Evolutionary conservation across 2,888 invertebrate genomes (phyloP).

Genomic region (Lasioglossum lativentre): DNA sequence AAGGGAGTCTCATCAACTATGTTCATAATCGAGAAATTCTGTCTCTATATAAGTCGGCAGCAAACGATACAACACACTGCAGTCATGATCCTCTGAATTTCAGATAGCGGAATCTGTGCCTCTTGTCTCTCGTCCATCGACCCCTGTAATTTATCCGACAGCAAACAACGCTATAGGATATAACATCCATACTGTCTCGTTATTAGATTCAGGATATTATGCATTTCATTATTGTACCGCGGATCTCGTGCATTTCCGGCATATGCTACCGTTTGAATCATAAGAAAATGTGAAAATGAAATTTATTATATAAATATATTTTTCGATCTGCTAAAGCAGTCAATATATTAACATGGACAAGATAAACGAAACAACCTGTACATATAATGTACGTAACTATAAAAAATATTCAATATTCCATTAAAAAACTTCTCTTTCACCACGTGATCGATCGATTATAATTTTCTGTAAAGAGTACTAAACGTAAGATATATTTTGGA

Average conservation of each 20-base stretch:
- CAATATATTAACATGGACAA: background rate
- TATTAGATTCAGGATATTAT: slow-evolving; percentile 6
- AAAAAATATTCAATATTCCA: too few relatives aligned
- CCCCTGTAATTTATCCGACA: background rate
- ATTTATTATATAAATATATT: too few relatives aligned
- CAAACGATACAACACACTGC: slow-evolving; percentile 27
- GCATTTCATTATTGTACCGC: background rate
- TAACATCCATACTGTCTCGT: background rate
- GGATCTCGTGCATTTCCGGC: background rate
- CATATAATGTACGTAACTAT: too few relatives aligned
- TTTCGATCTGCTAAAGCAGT: background rate
- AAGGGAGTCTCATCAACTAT: slow-evolving; percentile 54
- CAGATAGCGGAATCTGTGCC: slow-evolving; percentile 17
- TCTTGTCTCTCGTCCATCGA: slow-evolving; percentile 25
- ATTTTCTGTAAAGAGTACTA: background rate
- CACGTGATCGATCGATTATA: too few relatives aligned
- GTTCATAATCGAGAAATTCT: slow-evolving; percentile 57
- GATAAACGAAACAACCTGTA: background rate
- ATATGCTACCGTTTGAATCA: background rate
- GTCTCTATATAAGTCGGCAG: slow-evolving; percentile 31
- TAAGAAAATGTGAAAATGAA: background rate
- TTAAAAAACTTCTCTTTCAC: too few relatives aligned
- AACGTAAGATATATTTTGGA: background rate
- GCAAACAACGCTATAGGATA: background rate
- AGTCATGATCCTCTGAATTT: slow-evolving; percentile 29